Evolutionary conservation across 1,140 invertebrate species (phyloP).

Genomic region (Caligus rogercresseyi): DNA sequence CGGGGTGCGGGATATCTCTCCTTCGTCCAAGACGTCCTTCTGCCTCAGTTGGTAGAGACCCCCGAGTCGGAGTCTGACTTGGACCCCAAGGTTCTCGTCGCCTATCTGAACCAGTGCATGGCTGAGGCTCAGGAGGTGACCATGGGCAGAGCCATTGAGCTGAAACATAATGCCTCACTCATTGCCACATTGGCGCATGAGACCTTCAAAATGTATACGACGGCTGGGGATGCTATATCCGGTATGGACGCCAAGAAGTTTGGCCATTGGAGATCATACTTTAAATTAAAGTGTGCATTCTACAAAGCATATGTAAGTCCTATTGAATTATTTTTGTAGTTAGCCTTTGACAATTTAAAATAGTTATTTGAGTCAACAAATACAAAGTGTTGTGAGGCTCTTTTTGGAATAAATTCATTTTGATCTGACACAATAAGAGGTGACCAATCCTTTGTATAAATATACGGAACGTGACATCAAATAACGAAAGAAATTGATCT

Average conservation of each 20-base stretch:
- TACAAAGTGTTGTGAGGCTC: no score
- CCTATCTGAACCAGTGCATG: constrained; percentile 46
- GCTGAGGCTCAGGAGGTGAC: constrained; percentile 58
- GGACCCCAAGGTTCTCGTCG: constrained; percentile 41
- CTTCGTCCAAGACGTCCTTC: constrained; percentile 30
- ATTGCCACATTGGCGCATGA: constrained; percentile 46
- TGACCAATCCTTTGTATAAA: no score
- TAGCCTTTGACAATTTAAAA: no score
- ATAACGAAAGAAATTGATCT: no score
- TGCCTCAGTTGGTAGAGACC: constrained; percentile 33
- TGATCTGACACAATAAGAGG: no score
- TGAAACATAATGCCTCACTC: constrained; percentile 44
- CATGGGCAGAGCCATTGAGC: constrained; percentile 46
- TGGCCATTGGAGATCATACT: constrained; percentile 47
- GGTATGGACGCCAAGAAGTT: constrained; percentile 38
- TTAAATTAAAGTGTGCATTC: constrained; percentile 44
- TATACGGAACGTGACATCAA: no score
- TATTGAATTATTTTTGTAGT: constrained; percentile 9
- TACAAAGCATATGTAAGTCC: constrained; percentile 44
- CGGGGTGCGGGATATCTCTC: constrained; percentile 46
- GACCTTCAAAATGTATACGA: constrained; percentile 43
- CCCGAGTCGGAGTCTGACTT: constrained; percentile 38
- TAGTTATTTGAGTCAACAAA: no score
- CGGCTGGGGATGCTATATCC: constrained; percentile 39
- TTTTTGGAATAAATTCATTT: no score